Base-by-base conservation (phyloP, 2,113 vertebrate genomes). In the Apteryx mantelli region DNA sequence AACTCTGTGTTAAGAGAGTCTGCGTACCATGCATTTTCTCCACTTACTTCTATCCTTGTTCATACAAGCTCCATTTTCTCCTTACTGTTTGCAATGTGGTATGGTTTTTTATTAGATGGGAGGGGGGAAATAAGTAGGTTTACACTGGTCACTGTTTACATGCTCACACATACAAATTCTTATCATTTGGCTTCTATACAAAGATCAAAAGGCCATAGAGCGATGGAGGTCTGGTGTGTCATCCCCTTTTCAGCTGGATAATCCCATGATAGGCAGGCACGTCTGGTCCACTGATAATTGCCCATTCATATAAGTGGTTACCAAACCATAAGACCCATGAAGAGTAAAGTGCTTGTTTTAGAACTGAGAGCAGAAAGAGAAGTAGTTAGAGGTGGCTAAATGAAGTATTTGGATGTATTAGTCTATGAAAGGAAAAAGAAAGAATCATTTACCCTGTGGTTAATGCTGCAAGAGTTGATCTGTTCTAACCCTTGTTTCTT, bases 201-300 rank as follows among this genome's bases (percentile, higher is more conserved):
- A 44, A 50, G 55, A 61, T 34, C n/a, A 60, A 69, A 92, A 80
- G 42, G 44, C 34, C 1, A 2, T 9, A 81, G 53, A 87, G 75
- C 87, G 61, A 66, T 65, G 48, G n/a, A 1, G 1, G 30, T 50
- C 63, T 85, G 48, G 11, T 79, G 15, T 80, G 74, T 76, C 3
- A 1, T 42, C 21, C 8, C 9, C 26, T 4, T 3, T 70, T 52
- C 2, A 0, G 26, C 71, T 61, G 66, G 38, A 60, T 70, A 94
- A 93, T 50, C 44, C 66, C 44, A 66, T 74, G 63, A 82, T 1
- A 60, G 36, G 74, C 81, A 88, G 66, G 40, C 30, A 55, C 77
- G 86, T 89, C 78, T 91, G 75, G 44, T 85, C 30, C 64, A 28
- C 52, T 89, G n/a, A 76, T 84, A 93, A 88, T 42, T 92, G 71